phyloP scores from a whole-genome alignment of 2,888 invertebrate genomes.

The Limenitis camilla region DNA sequence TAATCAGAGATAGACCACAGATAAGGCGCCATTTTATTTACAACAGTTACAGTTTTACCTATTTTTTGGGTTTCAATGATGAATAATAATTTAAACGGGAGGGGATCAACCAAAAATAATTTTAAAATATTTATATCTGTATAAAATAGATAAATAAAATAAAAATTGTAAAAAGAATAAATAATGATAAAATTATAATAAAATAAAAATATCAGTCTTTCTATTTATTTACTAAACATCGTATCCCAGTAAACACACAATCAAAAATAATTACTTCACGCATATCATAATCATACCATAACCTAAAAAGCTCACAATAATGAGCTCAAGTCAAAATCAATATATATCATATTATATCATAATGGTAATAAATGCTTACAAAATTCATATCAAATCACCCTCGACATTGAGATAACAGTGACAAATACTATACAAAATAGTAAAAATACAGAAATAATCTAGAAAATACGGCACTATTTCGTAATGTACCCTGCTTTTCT shows the following conservation, averaged over 20 bases:
- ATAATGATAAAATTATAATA: conserved; percentile 6
- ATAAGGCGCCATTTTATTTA: too few species aligned
- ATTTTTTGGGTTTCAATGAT: too few species aligned
- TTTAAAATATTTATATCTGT: not conserved
- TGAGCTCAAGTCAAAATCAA: conserved; percentile 42
- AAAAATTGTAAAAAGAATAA: not conserved
- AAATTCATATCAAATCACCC: conserved; percentile 41
- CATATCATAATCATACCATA: conserved; percentile 37
- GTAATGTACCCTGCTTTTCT: too few species aligned
- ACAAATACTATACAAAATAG: not conserved
- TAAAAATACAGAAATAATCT: not conserved
- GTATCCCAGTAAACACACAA: conserved; percentile 46
- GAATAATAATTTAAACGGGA: too few species aligned
- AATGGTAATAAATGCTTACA: conserved; percentile 48
- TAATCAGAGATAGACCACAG: too few species aligned
- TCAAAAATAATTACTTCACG: conserved; percentile 46
- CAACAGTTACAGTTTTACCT: too few species aligned
- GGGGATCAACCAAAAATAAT: too few species aligned
- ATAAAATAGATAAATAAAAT: not conserved
- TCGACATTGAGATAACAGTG: conserved; percentile 4
- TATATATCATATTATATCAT: conserved; percentile 32
- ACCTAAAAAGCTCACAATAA: conserved; percentile 48
- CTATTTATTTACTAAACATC: conserved; percentile 45
- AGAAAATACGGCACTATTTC: conserved; percentile 2
- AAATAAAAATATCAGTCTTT: conserved; percentile 27